These are phyloP conservation scores for Microtus oregoni DNA, from an alignment of 2,113 vertebrate genomes.

Conservation along the genomic window DNA sequence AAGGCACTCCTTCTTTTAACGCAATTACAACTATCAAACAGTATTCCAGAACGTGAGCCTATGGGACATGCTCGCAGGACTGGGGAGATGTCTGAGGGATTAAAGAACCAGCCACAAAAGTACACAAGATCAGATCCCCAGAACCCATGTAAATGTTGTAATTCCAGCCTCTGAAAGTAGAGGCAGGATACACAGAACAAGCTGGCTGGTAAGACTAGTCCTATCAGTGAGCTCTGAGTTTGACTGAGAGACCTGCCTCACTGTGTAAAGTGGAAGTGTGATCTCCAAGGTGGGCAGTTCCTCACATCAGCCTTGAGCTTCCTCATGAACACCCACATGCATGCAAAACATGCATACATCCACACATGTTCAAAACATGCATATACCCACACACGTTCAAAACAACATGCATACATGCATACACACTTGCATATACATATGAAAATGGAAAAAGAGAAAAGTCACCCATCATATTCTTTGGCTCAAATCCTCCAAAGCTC, in stretches of 20 bases:
- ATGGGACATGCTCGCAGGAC: not conserved
- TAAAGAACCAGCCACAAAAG: not conserved
- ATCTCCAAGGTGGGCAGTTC: not conserved
- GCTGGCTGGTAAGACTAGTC: not conserved
- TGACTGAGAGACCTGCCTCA: not conserved
- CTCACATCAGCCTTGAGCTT: not conserved
- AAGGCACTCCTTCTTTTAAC: not conserved
- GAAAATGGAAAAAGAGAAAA: not conserved
- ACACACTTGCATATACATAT: not conserved
- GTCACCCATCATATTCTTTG: not conserved
- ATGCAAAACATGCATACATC: not conserved
- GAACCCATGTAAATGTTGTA: not conserved
- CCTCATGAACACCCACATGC: not conserved
- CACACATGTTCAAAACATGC: not conserved
- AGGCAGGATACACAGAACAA: not conserved
- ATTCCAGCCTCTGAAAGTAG: not conserved
- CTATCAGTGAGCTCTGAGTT: not conserved
- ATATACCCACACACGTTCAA: not conserved
- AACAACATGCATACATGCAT: not conserved
- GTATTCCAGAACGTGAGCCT: not conserved
- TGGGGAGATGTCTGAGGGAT: not conserved
- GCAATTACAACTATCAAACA: not conserved
- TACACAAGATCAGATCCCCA: not conserved
- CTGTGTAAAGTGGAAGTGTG: not conserved
- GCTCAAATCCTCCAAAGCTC: not conserved